Percentiles rank a stretch among this genome's conserved stretches.
Evolutionary conservation across 1,140 invertebrate species (phyloP).

Genomic region (Caenorhabditis remanei): DNA sequence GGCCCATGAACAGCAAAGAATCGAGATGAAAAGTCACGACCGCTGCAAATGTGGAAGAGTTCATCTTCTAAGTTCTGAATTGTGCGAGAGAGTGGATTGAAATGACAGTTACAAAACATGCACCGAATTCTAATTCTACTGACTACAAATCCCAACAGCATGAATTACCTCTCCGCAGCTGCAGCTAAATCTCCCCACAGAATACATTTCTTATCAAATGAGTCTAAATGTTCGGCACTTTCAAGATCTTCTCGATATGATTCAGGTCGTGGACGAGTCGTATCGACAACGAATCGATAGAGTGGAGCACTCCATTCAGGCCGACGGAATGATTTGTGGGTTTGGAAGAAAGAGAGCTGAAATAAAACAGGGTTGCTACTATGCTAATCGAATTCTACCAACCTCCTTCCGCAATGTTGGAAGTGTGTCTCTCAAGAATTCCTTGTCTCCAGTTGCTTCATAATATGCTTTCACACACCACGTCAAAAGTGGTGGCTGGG

Average conservation of each 20-base stretch:
- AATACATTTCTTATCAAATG: constrained; percentile 79
- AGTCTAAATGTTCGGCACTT: constrained; percentile 69
- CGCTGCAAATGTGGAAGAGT: constrained; percentile 1
- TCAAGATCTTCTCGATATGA: constrained; percentile 85
- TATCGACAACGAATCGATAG: constrained; percentile 81
- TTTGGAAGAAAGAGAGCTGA: constrained; percentile 82
- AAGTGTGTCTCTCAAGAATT: constrained; percentile 83
- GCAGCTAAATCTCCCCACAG: constrained; percentile 89
- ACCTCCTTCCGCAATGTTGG: constrained; percentile 85
- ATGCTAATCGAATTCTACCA: too few relatives aligned
- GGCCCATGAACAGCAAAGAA: constrained; percentile 50
- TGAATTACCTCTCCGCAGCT: constrained; percentile 89
- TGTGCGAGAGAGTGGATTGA: too few relatives aligned
- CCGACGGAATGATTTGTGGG: constrained; percentile 78
- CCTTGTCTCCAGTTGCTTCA: constrained; percentile 83
- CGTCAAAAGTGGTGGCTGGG: constrained; percentile 87
- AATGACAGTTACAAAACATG: too few relatives aligned
- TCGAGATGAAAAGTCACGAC: constrained; percentile 54
- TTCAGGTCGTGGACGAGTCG: constrained; percentile 85
- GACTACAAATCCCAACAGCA: not conserved
- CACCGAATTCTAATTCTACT: too few relatives aligned
- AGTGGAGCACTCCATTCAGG: constrained; percentile 80
- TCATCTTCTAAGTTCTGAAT: not conserved
- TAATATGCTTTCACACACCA: constrained; percentile 86
- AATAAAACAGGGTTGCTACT: not conserved